Evolutionary conservation across 2,797 vertebrate genomes (phyloP), one percentile per base, ranked within the genome.

Genomic region (Darevskia nairensis): DNA sequence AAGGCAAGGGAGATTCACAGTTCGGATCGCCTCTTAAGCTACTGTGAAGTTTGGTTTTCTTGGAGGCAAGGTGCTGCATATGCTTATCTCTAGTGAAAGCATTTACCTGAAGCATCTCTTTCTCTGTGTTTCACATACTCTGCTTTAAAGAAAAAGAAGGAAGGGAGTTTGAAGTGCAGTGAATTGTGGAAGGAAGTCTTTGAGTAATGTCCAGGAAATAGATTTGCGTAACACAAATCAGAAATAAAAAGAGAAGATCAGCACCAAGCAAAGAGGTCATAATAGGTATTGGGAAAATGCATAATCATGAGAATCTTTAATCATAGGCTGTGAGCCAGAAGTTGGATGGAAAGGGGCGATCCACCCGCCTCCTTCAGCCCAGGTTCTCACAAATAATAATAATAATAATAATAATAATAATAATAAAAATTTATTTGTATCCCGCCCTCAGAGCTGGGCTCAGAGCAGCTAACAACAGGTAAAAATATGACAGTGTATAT

Each of bases 31-130:
- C 59, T 50, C 3, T 68, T 35, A 55, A 68, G 41, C 55, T 27
- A 39, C 7, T 4, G 35, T 39, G 23, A n/a, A 27, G 64, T 17
- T 50, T 78, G 76, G 41, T 32, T 68, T 68, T 50, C 76, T 69
- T n/a, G 35, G 39, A 86, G 85, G 44, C 41, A 9, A 69, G 44
- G 75, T 86, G 21, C 41, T 69, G 21, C 46, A 77, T n/a, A 6
- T 6, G n/a, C 64, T 86, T 79, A 86, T 80, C 76, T 71, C 76
- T 29, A 55, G n/a, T 69, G n/a, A 71, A 80, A 80, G 35, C 4
- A 71, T 44, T 80, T 71, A 71, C 64, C 76, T 8, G 32, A 35
- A 79, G 44, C 64, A 50, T 39, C 32, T 69, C 72, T 66, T 11
- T 55, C 21, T 78, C 25, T 79, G 41, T 69, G 25, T 44, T 79